These are phyloP conservation scores for Malurus elegans DNA, from an alignment of 2,113 vertebrate genomes.

Conservation along the genomic window DNA sequence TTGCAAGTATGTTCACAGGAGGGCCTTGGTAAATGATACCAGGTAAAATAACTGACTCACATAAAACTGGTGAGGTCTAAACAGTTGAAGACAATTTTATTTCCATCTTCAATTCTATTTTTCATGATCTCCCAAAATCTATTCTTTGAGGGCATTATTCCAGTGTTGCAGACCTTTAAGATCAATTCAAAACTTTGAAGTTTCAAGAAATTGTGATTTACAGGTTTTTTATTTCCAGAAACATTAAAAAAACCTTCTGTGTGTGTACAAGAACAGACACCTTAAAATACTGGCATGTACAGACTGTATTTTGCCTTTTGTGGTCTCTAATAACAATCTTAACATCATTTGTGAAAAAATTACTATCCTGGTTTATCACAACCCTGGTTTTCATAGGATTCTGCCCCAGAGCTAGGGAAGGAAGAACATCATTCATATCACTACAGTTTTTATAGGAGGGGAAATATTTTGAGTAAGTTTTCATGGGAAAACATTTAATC, in stretches of 20 bases:
- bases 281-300: background rate
- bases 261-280: background rate
- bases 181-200: background rate
- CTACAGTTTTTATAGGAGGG: background rate
- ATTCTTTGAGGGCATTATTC: background rate
- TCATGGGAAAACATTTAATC: background rate
- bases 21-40: background rate
- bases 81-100: background rate
- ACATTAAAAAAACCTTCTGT: rapidly evolving
- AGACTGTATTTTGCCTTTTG: background rate
- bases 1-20: background rate
- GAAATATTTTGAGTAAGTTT: background rate
- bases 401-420: background rate
- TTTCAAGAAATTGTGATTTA: background rate
- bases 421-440: background rate
- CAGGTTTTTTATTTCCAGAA: background rate
- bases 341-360: background rate
- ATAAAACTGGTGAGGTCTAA: background rate
- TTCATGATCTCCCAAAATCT: background rate
- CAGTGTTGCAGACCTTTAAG: background rate
- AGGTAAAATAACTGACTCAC: background rate
- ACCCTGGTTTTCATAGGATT: background rate
- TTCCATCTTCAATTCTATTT: background rate
- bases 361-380: background rate
- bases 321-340: background rate